phyloP scores from a whole-genome alignment of 2,797 vertebrate genomes.

The Phaenicophaeus curvirostris region DNA sequence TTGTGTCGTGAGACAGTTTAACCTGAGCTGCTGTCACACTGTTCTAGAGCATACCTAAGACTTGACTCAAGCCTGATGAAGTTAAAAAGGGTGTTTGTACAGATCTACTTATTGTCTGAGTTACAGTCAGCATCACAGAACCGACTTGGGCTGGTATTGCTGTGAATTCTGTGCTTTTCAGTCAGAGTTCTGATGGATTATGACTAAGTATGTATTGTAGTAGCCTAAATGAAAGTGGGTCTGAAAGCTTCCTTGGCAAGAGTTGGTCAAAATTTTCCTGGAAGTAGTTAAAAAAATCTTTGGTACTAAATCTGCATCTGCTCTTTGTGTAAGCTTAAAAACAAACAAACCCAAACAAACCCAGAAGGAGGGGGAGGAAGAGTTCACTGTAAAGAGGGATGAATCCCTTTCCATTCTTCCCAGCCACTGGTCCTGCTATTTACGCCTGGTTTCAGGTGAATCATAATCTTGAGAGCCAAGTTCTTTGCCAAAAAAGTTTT shows the following conservation, averaged over 20 bases:
- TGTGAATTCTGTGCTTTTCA: not conserved
- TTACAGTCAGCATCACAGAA: not conserved
- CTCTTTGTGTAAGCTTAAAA: not conserved
- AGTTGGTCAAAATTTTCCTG: not conserved
- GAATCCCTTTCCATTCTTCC: not conserved
- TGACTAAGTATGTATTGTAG: not conserved
- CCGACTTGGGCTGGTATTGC: not conserved
- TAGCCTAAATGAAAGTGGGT: not conserved
- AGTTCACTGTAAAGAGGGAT: not conserved
- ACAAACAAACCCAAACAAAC: accelerated
- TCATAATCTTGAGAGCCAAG: not conserved
- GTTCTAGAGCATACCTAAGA: not conserved
- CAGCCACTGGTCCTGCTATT: not conserved
- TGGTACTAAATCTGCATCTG: not conserved
- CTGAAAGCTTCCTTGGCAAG: not conserved
- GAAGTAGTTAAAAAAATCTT: not conserved
- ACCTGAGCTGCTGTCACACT: not conserved
- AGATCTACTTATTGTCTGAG: not conserved
- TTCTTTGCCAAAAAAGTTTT: not conserved
- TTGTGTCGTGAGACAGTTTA: not conserved
- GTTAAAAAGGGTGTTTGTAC: not conserved
- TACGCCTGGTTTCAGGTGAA: not conserved
- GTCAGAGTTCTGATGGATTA: not conserved
- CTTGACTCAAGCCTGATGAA: not conserved
- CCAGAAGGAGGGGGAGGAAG: not conserved